A percentile compares a stretch with the other conserved stretches of the same genome.
These are phyloP conservation scores for Hemicentrotus pulcherrimus DNA, from an alignment of 35 echinoderm and acorn worm species.

Conservation along the genomic window DNA sequence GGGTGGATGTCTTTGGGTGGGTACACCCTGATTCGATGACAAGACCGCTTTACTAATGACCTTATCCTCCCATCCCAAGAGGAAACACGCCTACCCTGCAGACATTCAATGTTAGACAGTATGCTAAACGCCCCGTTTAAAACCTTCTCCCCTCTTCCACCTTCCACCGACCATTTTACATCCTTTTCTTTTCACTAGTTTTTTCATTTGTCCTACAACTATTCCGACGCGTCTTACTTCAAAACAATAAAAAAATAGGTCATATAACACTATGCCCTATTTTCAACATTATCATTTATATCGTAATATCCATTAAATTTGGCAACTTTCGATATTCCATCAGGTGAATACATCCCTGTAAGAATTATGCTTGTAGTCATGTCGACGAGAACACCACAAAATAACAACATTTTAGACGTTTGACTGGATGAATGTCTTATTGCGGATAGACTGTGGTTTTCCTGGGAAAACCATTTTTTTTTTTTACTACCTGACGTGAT, in stretches of 20 bases:
- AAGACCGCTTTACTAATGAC: conserved; percentile 1
- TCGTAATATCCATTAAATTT: background rate
- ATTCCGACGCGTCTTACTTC: background rate
- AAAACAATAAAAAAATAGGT: background rate
- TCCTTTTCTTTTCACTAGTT: background rate
- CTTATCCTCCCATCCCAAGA: background rate
- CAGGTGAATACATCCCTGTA: background rate
- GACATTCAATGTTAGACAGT: conserved; percentile 3
- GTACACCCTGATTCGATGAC: background rate
- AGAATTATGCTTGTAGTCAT: background rate
- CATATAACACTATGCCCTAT: too few relatives aligned
- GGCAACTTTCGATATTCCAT: background rate
- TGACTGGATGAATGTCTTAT: background rate
- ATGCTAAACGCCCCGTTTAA: background rate
- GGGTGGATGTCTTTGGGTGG: background rate
- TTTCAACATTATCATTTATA: background rate
- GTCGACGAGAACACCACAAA: background rate
- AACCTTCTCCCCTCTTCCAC: background rate
- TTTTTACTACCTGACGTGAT: background rate
- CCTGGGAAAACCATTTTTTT: background rate
- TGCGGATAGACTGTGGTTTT: background rate
- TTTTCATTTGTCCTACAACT: background rate
- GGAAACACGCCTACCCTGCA: background rate
- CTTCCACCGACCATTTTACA: background rate
- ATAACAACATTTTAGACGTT: background rate